A percentile compares a stretch with the other conserved stretches of the same genome.
These are phyloP conservation scores for Dilophus febrilis DNA, from an alignment of 2,888 invertebrate genomes.

Conservation along the genomic window DNA sequence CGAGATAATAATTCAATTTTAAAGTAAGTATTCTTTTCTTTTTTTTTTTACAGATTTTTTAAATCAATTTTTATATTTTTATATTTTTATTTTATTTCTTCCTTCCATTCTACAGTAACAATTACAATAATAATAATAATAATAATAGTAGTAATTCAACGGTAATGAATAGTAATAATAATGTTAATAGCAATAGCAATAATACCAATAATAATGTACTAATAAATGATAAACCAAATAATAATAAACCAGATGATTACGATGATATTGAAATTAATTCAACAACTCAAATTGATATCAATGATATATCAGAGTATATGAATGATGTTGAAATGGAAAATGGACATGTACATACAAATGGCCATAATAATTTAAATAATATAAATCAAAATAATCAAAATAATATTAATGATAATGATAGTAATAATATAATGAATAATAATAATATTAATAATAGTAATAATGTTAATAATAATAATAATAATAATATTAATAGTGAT, in stretches of 20 bases:
- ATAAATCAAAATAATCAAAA: not conserved
- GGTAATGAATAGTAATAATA: not conserved
- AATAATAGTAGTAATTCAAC: slow-evolving; percentile 13
- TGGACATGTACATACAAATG: slow-evolving; percentile 25
- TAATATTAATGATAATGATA: too few relatives aligned
- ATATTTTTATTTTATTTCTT: not conserved
- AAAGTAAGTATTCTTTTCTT: too few relatives aligned
- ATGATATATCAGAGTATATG: slow-evolving; percentile 23
- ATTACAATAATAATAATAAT: slow-evolving; percentile 9
- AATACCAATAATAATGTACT: slow-evolving; percentile 8
- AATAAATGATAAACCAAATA: slow-evolving; percentile 23
- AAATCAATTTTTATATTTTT: not conserved
- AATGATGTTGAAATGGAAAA: slow-evolving; percentile 33
- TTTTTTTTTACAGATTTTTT: not conserved
- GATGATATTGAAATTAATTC: slow-evolving; percentile 18
- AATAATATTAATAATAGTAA: too few relatives aligned
- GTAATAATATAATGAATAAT: too few relatives aligned
- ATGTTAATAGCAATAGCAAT: slow-evolving; percentile 13
- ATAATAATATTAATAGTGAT: too few relatives aligned
- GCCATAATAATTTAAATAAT: slow-evolving; percentile 11
- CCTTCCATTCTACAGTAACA: slow-evolving; percentile 17
- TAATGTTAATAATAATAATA: too few relatives aligned
- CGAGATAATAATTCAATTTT: too few relatives aligned
- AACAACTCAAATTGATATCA: slow-evolving; percentile 10
- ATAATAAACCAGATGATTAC: slow-evolving; percentile 9